Evolutionary conservation across 2,113 vertebrate genomes (phyloP).

Genomic region (Drymodes brunneopygia): DNA sequence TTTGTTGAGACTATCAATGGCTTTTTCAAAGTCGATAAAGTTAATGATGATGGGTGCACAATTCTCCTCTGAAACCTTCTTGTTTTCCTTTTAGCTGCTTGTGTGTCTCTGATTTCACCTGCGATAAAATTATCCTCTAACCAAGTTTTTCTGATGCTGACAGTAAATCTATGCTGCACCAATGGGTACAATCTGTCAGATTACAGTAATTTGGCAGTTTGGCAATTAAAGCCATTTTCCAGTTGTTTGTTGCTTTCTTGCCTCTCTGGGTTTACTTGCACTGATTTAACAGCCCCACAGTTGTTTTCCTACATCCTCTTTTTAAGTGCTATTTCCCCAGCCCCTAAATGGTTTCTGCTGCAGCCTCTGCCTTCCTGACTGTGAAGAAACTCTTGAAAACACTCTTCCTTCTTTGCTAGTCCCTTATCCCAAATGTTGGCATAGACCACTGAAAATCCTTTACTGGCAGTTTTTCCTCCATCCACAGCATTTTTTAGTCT

Average conservation of each 20-base stretch:
- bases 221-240: conserved; percentile 26
- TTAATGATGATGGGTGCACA: conserved; percentile 23
- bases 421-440: neutral
- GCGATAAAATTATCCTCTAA: neutral
- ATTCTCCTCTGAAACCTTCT: neutral
- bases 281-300: neutral
- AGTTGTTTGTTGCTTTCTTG: neutral
- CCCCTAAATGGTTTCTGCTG: neutral
- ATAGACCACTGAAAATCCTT: neutral
- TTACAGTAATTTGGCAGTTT: neutral
- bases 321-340: neutral
- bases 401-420: neutral
- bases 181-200: neutral
- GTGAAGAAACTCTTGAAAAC: neutral
- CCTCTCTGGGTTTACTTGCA: accelerated
- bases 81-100: neutral
- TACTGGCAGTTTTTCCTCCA: neutral
- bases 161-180: neutral
- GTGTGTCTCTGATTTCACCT: conserved; percentile 2
- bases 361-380: neutral
- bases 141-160: neutral
- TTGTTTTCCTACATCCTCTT: neutral
- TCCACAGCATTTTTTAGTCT: neutral
- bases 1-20: neutral
- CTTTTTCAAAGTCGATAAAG: conserved; percentile 38